Conservation (phyloP, 2,797 vertebrate species). For the Lagocephalus sceleratus region DNA sequence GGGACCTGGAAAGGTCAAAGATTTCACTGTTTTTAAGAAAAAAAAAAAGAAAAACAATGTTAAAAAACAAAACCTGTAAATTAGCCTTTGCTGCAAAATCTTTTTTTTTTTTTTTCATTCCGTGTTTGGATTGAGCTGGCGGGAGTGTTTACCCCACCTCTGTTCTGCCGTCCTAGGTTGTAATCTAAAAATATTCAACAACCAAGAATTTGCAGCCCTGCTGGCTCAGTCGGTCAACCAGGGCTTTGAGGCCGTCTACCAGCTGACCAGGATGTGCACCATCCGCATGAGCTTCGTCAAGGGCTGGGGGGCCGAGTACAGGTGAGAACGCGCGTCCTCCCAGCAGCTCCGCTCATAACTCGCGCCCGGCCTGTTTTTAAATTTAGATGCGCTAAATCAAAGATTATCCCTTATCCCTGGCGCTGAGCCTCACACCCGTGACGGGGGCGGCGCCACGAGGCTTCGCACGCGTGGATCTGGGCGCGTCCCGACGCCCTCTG, state of each 20-base stretch:
- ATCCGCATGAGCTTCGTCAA: conserved; percentile 99
- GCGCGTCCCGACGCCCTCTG: neutral
- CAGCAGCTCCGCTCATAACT: neutral
- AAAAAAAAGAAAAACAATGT: too few species aligned
- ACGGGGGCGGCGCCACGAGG: neutral
- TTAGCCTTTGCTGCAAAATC: too few species aligned
- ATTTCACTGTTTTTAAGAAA: neutral
- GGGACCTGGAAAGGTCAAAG: too few species aligned
- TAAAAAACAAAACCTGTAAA: too few species aligned
- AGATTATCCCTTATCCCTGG: neutral
- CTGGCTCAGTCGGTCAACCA: conserved; percentile 99
- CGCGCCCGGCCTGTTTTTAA: neutral
- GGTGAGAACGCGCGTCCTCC: conserved; percentile 66
- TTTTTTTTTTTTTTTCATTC: too few species aligned
- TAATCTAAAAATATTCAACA: conserved; percentile 99
- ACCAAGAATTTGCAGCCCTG: conserved; percentile 97
- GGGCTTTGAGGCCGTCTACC: conserved; percentile 98
- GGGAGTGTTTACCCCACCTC: too few species aligned
- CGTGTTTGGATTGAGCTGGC: too few species aligned
- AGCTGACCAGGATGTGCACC: conserved; percentile 99
- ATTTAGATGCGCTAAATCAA: too few species aligned
- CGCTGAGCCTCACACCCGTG: neutral
- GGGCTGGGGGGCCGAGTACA: conserved; percentile 99
- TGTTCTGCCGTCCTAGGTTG: conserved; percentile 77
- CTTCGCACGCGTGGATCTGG: neutral